Evolutionary conservation across 1,140 invertebrate species (phyloP).

Genomic region (Helicoverpa armigera): DNA sequence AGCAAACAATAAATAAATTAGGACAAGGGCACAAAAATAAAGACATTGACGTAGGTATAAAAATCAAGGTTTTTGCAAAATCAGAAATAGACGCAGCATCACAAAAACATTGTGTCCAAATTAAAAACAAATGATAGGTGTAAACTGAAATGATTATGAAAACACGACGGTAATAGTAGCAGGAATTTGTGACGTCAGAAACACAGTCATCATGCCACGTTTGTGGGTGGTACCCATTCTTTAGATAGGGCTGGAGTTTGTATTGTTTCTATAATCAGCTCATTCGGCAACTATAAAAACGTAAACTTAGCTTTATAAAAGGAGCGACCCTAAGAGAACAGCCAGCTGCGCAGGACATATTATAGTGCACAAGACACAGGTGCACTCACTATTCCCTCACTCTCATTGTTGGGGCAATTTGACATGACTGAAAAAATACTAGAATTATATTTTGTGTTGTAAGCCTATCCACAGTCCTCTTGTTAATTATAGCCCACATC

Average conservation of each 20-base stretch:
- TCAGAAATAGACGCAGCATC: not conserved
- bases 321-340: too few species aligned
- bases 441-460: too few species aligned
- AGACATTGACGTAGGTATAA: too few species aligned
- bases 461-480: too few species aligned
- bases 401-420: too few species aligned
- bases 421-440: too few species aligned
- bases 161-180: not conserved
- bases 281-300: too few species aligned
- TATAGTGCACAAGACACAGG: not conserved
- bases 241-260: not conserved
- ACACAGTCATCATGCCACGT: not conserved
- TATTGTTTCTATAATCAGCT: not conserved
- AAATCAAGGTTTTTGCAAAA: not conserved
- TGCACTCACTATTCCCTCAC: too few species aligned
- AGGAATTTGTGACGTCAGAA: constrained; percentile 28
- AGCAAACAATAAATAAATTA: too few species aligned
- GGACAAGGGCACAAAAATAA: too few species aligned
- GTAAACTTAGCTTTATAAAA: too few species aligned
- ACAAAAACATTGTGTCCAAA: constrained; percentile 3
- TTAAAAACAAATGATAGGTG: not conserved
- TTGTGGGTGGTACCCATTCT: constrained; percentile 27
- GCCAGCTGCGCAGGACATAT: not conserved
- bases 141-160: constrained; percentile 19
- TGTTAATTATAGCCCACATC: too few species aligned